Base-by-base conservation (phyloP, 53 echinoderm and acorn worm genomes). In the Zoroaster sp. region DNA sequence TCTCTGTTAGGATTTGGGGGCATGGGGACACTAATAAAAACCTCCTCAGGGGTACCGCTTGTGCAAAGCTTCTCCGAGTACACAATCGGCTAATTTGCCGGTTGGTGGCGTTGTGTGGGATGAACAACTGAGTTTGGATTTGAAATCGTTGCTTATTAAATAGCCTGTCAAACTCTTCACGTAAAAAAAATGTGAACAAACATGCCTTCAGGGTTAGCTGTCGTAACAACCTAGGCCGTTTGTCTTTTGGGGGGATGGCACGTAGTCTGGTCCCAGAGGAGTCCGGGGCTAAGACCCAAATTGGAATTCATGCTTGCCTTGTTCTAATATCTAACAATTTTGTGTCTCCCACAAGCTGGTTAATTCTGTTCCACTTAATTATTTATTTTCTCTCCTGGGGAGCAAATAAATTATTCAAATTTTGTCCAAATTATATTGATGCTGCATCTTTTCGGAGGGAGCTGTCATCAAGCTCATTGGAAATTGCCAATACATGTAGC, bases 61-160 rank as follows among this genome's bases (percentile, higher is more conserved):
- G 14, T 67, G 43, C 66, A 15, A 9, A 69, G 35, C 35, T 40
- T 32, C 17, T 15, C n/a, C 51, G n/a, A 23, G 66, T 42, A 23
- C 17, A 47, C 31, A 35, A 31, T 25, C 20, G 85, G 85, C 40
- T 85, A 85, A 71, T 85, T 51, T 66, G 47, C 70, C 32, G 51
- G 70, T 71, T 39, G 85, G 85, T 85, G 85, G 69, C 69, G 85
- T 69, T 46, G 51, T 85, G 85, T 49, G 35, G 85, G 85, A 85
- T 71, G 85, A 71, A 85, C 85, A 71, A 70, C 85, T 13, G 70
- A 49, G 71, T 85, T 85, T 9, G 33, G 69, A 71, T 89, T 73
- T 70, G 53, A 89, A 89, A 89, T 89, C 90, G 82, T 89, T 89
- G 66, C 90, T 89, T 89, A 89, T 89, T 89, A 89, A 82, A 89